Percentiles rank a stretch among this genome's conserved stretches.
Conservation (phyloP, 2,113 vertebrate genomes). For the Pomatorhinus ruficollis region DNA sequence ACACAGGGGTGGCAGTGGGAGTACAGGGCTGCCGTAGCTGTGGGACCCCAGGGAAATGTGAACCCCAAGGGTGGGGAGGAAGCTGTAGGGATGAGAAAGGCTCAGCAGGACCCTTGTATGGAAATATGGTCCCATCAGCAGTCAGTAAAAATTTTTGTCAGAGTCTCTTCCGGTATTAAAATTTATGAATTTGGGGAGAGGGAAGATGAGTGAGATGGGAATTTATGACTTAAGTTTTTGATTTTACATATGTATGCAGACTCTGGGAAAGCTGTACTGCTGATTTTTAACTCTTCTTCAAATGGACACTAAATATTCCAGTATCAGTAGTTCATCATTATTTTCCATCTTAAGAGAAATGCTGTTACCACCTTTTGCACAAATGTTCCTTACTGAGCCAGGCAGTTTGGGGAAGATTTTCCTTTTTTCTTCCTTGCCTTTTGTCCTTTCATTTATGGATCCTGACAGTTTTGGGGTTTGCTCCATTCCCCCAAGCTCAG, state of each 20-base stretch:
- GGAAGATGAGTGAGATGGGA: background rate
- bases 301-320: slow-evolving; percentile 45
- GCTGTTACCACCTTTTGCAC: background rate
- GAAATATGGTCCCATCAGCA: background rate
- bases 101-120: background rate
- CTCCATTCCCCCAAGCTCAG: background rate
- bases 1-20: rapidly evolving
- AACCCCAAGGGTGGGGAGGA: background rate
- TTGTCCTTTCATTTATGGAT: background rate
- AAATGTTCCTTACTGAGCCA: background rate
- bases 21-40: rapidly evolving
- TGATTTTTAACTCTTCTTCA: slow-evolving; percentile 32
- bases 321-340: background rate
- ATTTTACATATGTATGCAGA: background rate
- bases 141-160: background rate
- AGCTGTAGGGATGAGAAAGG: background rate
- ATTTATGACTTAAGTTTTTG: background rate
- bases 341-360: slow-evolving; percentile 7
- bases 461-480: slow-evolving; percentile 8
- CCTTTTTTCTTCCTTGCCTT: background rate
- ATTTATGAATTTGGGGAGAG: background rate
- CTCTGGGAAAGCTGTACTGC: background rate
- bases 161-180: background rate
- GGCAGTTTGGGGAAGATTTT: background rate
- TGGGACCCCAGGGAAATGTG: background rate